A percentile compares a stretch with the other conserved stretches of the same genome.
Evolutionary conservation across 2,113 vertebrate genomes (phyloP).

Genomic region (Erpornis zantholeuca): DNA sequence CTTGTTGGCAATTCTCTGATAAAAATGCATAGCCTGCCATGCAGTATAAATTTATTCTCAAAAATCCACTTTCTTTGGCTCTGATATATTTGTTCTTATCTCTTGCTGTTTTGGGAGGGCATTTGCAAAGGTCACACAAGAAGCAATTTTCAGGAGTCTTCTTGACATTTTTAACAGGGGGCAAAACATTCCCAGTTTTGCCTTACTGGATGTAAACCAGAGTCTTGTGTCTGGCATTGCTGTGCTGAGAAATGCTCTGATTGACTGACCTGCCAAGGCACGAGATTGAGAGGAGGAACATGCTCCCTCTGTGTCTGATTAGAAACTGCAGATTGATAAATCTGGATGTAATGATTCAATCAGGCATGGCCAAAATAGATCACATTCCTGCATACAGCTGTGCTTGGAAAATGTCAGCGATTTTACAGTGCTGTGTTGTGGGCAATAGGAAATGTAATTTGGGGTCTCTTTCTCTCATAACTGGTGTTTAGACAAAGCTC

Average conservation of each 20-base stretch:
- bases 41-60: not conserved
- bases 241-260: not conserved
- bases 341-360: slow-evolving; percentile 14
- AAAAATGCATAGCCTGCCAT: not conserved
- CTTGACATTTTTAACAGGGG: not conserved
- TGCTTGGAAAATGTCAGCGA: slow-evolving; percentile 1
- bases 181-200: not conserved
- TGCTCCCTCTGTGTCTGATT: not conserved
- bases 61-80: not conserved
- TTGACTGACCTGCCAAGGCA: slow-evolving; percentile 24
- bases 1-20: not conserved
- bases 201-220: not conserved
- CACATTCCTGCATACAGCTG: not conserved
- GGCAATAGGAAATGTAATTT: not conserved
- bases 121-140: slow-evolving; percentile 9
- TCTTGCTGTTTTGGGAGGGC: not conserved
- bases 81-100: not conserved
- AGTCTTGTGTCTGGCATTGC: not conserved
- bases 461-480: not conserved
- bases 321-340: slow-evolving; percentile 27
- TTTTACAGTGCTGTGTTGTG: not conserved
- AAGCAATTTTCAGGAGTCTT: not conserved
- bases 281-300: not conserved
- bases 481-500: not conserved
- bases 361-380: not conserved